These are phyloP conservation scores for Oncorhynchus clarkii DNA, from an alignment of 2,113 vertebrate genomes.

Conservation along the genomic window DNA sequence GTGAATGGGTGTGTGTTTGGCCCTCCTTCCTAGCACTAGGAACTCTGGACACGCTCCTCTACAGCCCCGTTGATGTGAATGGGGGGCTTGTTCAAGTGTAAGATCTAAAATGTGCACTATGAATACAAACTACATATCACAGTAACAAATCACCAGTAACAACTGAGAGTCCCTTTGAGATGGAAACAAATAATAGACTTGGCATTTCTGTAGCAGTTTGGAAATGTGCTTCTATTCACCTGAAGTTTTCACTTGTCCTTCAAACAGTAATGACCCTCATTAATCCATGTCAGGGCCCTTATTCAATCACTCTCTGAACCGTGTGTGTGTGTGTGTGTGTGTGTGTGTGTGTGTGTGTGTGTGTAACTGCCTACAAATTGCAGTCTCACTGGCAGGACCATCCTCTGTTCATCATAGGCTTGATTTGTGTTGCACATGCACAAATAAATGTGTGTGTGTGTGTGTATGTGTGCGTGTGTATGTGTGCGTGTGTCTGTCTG, in stretches of 20 bases:
- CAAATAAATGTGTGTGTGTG: not conserved
- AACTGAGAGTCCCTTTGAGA: too few relatives aligned
- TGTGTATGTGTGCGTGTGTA: not conserved
- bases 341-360: not conserved
- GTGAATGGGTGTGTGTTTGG: too few relatives aligned
- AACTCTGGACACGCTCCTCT: too few relatives aligned
- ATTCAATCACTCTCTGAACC: constrained; percentile 47
- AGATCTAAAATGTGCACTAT: too few relatives aligned
- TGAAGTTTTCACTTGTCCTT: constrained; percentile 55
- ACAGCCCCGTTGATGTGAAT: not conserved
- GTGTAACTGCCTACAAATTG: too few relatives aligned
- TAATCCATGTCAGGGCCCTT: constrained; percentile 53
- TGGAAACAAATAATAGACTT: too few relatives aligned
- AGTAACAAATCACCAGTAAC: too few relatives aligned
- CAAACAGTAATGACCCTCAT: constrained; percentile 63
- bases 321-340: constrained; percentile 27
- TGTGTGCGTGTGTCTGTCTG: not conserved
- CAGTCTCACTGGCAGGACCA: not conserved
- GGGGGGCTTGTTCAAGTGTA: too few relatives aligned
- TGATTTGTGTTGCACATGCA: not conserved
- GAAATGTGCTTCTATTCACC: constrained; percentile 48
- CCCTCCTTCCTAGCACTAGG: too few relatives aligned
- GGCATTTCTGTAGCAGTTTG: not conserved
- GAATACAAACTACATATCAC: too few relatives aligned
- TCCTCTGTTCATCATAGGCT: not conserved